Percentiles rank a stretch among this genome's conserved stretches.
These are phyloP conservation scores for Brachionus rotundiformis DNA, from an alignment of 1,140 invertebrate genomes.

Conservation along the genomic window DNA sequence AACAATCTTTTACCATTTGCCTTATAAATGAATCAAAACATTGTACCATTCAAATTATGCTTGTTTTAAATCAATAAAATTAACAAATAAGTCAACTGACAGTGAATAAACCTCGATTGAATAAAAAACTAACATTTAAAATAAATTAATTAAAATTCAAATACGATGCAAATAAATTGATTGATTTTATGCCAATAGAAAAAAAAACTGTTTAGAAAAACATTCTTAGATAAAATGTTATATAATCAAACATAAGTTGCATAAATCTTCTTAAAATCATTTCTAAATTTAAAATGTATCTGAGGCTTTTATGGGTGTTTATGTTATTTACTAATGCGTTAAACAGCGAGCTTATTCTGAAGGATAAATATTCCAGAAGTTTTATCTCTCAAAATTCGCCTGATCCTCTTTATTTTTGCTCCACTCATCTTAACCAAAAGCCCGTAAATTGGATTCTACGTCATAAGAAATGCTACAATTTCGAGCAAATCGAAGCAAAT, in stretches of 20 bases:
- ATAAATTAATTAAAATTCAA: background rate
- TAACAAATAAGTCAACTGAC: too few species aligned
- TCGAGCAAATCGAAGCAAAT: background rate
- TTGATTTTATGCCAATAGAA: background rate
- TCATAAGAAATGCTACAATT: conserved; percentile 48
- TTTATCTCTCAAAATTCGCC: background rate
- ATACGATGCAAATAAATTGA: background rate
- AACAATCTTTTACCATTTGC: background rate
- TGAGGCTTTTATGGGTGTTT: background rate
- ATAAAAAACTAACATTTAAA: background rate
- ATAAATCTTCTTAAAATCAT: background rate
- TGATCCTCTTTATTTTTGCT: conserved; percentile 26
- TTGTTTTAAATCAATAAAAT: background rate
- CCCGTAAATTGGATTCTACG: conserved; percentile 40
- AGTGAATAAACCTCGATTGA: background rate
- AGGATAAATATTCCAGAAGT: background rate
- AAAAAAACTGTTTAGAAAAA: background rate
- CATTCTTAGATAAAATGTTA: background rate
- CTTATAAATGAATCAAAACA: background rate
- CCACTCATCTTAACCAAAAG: conserved; percentile 26
- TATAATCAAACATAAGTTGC: background rate
- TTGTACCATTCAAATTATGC: background rate
- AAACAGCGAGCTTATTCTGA: background rate
- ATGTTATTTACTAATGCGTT: background rate
- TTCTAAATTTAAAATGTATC: conserved; percentile 13